A percentile compares a stretch with the other conserved stretches of the same genome.
Conservation (phyloP, 2,113 vertebrate species). For the Sminthopsis crassicaudata region DNA sequence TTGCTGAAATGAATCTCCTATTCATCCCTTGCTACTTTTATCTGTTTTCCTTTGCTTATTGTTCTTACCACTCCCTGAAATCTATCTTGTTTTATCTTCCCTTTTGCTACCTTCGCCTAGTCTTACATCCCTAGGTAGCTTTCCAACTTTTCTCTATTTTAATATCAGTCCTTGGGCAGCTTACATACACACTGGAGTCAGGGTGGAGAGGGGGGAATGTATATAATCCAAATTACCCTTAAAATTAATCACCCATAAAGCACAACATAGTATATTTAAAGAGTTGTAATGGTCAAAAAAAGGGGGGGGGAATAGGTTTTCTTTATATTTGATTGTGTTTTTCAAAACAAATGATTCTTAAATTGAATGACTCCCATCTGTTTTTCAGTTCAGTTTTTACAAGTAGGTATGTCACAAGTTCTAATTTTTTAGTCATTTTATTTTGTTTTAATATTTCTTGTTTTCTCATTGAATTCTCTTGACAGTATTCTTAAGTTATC, state of each 20-base stretch:
- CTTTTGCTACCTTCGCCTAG: background rate
- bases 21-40: background rate
- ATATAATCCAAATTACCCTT: background rate
- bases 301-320: too few species aligned
- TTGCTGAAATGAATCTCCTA: background rate
- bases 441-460: background rate
- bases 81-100: background rate
- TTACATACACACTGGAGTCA: background rate
- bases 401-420: background rate
- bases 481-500: background rate
- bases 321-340: background rate
- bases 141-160: background rate
- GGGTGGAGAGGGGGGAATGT: background rate
- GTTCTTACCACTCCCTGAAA: background rate
- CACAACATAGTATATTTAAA: background rate
- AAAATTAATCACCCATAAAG: background rate
- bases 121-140: background rate
- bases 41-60: background rate
- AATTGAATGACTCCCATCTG: background rate
- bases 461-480: background rate
- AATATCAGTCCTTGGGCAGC: background rate
- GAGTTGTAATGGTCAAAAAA: background rate
- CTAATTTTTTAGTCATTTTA: background rate
- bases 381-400: background rate
- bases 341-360: background rate